phyloP scores from a whole-genome alignment of 2,113 vertebrate genomes.

The Daubentonia madagascariensis region DNA sequence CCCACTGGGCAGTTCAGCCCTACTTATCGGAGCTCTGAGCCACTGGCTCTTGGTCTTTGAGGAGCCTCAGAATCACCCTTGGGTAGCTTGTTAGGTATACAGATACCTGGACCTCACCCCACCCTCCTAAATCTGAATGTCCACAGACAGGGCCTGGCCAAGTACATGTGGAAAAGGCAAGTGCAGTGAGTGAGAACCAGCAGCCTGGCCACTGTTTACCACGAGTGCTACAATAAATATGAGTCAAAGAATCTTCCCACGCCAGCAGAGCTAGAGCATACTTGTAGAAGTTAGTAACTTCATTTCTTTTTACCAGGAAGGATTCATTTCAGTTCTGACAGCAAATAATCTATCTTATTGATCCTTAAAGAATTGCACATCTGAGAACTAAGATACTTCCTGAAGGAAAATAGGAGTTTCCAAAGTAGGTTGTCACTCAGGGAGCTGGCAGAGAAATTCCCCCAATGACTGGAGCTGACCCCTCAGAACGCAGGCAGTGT shows the following conservation, averaged over 20 bases:
- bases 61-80: neutral
- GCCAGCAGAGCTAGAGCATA: too few relatives aligned
- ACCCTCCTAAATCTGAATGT: neutral
- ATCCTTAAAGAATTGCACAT: slow-evolving; percentile 25
- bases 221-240: neutral
- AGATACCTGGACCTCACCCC: neutral
- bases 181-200: neutral
- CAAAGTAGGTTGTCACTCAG: neutral
- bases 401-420: neutral
- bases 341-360: neutral
- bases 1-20: neutral
- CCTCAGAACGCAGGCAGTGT: neutral
- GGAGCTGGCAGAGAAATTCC: neutral
- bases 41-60: neutral
- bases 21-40: neutral
- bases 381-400: slow-evolving; percentile 8
- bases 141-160: neutral
- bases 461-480: neutral
- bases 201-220: neutral
- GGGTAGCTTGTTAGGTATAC: neutral
- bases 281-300: neutral
- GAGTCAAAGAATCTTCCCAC: neutral
- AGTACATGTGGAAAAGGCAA: neutral
- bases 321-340: neutral
- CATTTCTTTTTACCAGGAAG: neutral